Base-by-base conservation (phyloP, 2,113 vertebrate species). In the Chelonoidis abingdonii region DNA sequence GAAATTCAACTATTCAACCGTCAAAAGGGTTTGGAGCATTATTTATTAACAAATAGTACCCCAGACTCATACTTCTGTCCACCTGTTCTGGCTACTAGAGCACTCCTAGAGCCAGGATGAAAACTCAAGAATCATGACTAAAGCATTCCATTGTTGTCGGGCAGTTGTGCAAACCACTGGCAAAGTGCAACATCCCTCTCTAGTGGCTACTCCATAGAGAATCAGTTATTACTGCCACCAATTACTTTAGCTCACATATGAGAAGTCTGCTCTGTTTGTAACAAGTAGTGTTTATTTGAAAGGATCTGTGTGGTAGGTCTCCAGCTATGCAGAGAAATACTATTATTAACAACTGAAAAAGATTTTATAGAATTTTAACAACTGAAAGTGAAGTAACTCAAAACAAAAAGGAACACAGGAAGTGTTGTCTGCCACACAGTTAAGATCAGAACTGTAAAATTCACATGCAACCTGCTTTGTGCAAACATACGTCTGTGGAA, bases 351-450 rank as follows among this genome's bases (percentile, higher is more conserved):
- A 88, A 57, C 84, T 91, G 79, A 94, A 93, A 97, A 93, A 87
- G 85, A 93, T 41, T 7, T 4, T 89, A 91, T 95, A 91, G 80
- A 94, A 94, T 17, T 93, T 62, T 88, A 93, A 94, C 95, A 95
- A 89, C 94, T 88, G 94, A 96, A 96, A 95, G 97, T 96, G 96
- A 97, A 97, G 86, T 85, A 89, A 44, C 35, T 0, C 84, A 89
- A 97, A 93, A 80, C 90, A 87, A 87, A 87, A 95, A 96, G 90
- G 88, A 97, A 96, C 83, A 94, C 95, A 97, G 97, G 97, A 97
- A 97, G 81, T 0, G 0, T 69, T 90, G 96, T 87, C 94, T 78
- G 86, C 53, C 86, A 87, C 87, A 87, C 53, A 41, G 38, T 5
- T 38, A 93, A 92, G 92, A 65, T 79, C 89, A 75, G 54, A 91